Conservation (phyloP, 2,113 vertebrate genomes). For the Butorides virescens region DNA sequence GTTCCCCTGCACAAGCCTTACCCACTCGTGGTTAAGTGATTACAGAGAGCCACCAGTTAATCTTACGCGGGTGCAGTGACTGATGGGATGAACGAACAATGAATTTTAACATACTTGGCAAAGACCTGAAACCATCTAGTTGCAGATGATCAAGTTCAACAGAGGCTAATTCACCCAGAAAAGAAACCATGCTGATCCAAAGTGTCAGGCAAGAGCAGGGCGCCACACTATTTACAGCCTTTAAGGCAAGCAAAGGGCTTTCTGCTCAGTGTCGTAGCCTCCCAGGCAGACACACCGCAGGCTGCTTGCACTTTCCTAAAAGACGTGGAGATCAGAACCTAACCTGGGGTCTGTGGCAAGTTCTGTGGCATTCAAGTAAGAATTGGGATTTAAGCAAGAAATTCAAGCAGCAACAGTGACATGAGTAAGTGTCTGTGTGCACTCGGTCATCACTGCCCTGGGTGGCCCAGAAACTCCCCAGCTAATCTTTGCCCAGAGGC, state of each 20-base stretch:
- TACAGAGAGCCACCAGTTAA: neutral
- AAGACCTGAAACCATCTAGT: neutral
- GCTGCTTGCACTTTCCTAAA: neutral
- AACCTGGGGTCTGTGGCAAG: neutral
- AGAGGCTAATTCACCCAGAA: neutral
- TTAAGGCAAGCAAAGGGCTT: neutral
- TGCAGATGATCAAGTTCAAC: neutral
- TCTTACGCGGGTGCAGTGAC: neutral
- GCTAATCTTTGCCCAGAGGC: neutral
- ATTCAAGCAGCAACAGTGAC: neutral
- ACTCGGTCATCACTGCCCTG: neutral
- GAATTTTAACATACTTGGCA: neutral
- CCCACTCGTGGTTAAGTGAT: neutral
- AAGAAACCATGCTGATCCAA: neutral
- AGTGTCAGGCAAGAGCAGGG: neutral
- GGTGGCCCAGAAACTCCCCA: neutral
- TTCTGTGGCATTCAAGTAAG: neutral
- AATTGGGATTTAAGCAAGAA: neutral
- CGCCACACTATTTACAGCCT: neutral
- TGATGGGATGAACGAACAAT: fast-evolving
- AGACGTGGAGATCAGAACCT: neutral
- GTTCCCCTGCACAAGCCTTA: neutral
- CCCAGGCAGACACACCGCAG: neutral
- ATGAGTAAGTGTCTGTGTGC: neutral
- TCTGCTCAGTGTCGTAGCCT: neutral